Conservation (phyloP, 2,888 invertebrate species). For the Selenia dentaria region DNA sequence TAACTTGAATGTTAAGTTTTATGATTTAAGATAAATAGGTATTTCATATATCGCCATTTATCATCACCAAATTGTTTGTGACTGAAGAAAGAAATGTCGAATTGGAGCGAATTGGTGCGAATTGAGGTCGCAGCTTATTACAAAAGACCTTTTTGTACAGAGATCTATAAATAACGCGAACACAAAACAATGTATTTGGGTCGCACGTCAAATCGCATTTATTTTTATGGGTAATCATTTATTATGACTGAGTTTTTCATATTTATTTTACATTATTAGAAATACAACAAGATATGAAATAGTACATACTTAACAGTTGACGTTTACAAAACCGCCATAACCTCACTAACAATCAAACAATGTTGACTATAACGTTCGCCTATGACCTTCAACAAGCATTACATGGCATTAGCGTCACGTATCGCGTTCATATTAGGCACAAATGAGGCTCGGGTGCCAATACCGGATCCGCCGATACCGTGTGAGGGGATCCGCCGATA, state of each 20-base stretch:
- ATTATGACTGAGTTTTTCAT: no score
- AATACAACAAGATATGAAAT: no score
- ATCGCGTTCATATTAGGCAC: slow-evolving; percentile 28
- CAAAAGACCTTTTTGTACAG: slow-evolving; percentile 9
- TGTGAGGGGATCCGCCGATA: slow-evolving; percentile 29
- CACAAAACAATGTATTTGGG: slow-evolving; percentile 9
- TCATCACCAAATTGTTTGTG: no score
- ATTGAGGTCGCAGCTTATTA: slow-evolving; percentile 9
- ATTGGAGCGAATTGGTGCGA: not conserved
- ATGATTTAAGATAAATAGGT: no score
- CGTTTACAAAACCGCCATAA: no score
- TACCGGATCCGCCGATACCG: slow-evolving; percentile 28
- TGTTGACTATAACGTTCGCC: not conserved
- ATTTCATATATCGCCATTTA: no score
- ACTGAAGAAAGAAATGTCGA: not conserved
- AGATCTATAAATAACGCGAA: slow-evolving; percentile 6
- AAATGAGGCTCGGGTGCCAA: slow-evolving; percentile 18
- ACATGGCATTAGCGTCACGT: slow-evolving; percentile 4
- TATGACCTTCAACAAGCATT: slow-evolving; percentile 8
- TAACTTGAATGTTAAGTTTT: no score
- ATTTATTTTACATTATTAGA: no score
- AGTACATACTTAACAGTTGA: no score
- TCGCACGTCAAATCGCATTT: slow-evolving; percentile 1
- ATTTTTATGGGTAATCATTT: no score
- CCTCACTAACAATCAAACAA: no score